phyloP scores from a whole-genome alignment of 2,888 invertebrate species.

The Drosophila histrio region DNA sequence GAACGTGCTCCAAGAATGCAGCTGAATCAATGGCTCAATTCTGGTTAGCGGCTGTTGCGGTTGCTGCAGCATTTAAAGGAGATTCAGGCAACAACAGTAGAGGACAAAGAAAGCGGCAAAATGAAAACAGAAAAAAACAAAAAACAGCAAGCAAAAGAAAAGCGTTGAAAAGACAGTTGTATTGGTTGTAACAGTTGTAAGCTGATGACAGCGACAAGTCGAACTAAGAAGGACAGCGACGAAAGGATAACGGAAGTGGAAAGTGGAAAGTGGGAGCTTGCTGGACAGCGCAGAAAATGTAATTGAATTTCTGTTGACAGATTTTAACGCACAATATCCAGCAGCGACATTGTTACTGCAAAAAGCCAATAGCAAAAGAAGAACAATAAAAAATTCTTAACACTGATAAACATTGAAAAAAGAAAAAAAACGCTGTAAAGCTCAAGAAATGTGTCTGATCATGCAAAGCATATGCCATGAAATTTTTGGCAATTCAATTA shows the following conservation, averaged over 20 bases:
- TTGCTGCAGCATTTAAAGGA: conserved; percentile 41
- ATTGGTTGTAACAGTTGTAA: conserved; percentile 64
- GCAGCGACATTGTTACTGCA: conserved; percentile 62
- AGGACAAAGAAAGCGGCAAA: conserved; percentile 41
- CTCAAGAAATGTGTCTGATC: not conserved
- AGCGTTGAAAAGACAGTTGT: conserved; percentile 51
- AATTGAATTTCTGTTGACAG: conserved; percentile 80
- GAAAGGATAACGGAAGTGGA: not conserved
- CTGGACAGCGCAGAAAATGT: conserved; percentile 51
- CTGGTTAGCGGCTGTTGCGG: conserved; percentile 28
- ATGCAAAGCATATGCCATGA: not conserved
- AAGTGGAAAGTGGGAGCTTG: not conserved
- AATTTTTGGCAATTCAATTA: conserved; percentile 46
- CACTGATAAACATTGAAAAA: conserved; percentile 19
- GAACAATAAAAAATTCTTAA: conserved; percentile 27
- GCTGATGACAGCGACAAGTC: conserved; percentile 46
- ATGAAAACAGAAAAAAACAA: conserved; percentile 13
- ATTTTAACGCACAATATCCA: conserved; percentile 79
- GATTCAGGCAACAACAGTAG: conserved; percentile 17
- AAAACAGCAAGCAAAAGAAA: not conserved
- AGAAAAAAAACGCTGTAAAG: not conserved
- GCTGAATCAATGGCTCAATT: conserved; percentile 48
- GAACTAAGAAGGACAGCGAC: not conserved
- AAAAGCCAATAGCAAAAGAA: conserved; percentile 26
- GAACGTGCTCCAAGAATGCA: conserved; percentile 38